phyloP scores from a whole-genome alignment of 2,797 vertebrate genomes.

The Anguilla anguilla region DNA sequence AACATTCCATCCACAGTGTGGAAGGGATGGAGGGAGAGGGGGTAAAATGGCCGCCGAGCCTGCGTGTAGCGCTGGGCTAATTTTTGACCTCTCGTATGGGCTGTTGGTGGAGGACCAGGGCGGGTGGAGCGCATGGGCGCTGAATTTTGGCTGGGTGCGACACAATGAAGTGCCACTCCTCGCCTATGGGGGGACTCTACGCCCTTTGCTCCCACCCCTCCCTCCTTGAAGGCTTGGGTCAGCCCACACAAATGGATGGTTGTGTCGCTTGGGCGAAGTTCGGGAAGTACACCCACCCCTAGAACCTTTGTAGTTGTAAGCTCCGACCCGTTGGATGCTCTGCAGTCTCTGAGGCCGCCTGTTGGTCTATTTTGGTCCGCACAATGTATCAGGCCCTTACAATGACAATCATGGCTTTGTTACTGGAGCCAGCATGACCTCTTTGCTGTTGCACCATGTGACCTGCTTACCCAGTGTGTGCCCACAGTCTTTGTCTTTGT shows the following conservation, averaged over 20 bases:
- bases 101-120: slow-evolving; percentile 38
- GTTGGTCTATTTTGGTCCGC: background rate
- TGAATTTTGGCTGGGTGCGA: slow-evolving; percentile 50
- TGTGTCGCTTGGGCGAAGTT: slow-evolving; percentile 4
- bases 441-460: slow-evolving; percentile 37
- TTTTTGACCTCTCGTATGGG: slow-evolving; percentile 45
- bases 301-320: slow-evolving; percentile 20
- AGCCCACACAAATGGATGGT: background rate
- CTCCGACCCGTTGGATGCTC: slow-evolving; percentile 32
- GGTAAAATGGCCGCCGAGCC: slow-evolving; percentile 33
- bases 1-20: slow-evolving; percentile 55
- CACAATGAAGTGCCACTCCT: slow-evolving; percentile 29
- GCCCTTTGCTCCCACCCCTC: background rate
- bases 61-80: slow-evolving; percentile 39
- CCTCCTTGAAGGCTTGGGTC: background rate
- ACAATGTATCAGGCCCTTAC: slow-evolving; percentile 39
- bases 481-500: slow-evolving; percentile 23
- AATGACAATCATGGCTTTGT: slow-evolving; percentile 59
- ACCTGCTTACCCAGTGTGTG: slow-evolving; percentile 54
- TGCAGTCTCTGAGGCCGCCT: background rate
- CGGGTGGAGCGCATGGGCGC: background rate
- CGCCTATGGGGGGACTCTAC: background rate
- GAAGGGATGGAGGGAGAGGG: slow-evolving; percentile 56
- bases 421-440: slow-evolving; percentile 38
- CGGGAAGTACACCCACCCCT: slow-evolving; percentile 23